Percentiles rank a stretch among this genome's conserved stretches.
Evolutionary conservation across 1,140 invertebrate genomes (phyloP).

Genomic region (Neomicropteryx cornuta): DNA sequence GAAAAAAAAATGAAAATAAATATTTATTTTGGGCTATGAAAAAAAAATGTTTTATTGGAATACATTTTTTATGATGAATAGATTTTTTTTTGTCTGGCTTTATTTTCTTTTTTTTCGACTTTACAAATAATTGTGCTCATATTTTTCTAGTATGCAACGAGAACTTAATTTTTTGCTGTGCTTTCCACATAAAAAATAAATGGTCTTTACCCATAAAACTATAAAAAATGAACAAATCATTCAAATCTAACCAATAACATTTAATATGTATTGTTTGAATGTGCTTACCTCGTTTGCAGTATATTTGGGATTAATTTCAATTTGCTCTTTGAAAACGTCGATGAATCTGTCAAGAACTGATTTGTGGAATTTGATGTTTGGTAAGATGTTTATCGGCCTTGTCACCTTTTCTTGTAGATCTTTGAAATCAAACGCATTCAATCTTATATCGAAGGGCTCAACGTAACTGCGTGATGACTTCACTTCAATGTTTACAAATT

Average conservation of each 20-base stretch:
- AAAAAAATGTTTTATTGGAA: too few species aligned
- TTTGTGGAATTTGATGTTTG: slow-evolving; percentile 63
- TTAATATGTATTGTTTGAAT: slow-evolving; percentile 1
- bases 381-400: slow-evolving; percentile 53
- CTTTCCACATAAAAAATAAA: too few species aligned
- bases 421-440: slow-evolving; percentile 65
- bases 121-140: too few species aligned
- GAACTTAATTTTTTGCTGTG: too few species aligned
- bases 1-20: too few species aligned
- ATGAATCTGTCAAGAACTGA: slow-evolving; percentile 66
- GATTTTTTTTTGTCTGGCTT: too few species aligned
- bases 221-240: slow-evolving; percentile 5
- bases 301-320: slow-evolving; percentile 51
- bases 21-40: too few species aligned
- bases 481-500: slow-evolving; percentile 68
- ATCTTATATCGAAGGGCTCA: slow-evolving; percentile 46
- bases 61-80: too few species aligned
- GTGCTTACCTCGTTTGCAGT: slow-evolving; percentile 42
- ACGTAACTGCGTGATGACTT: slow-evolving; percentile 41
- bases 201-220: too few species aligned
- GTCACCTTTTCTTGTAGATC: slow-evolving; percentile 61
- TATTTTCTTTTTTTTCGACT: too few species aligned
- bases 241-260: slow-evolving; percentile 12
- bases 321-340: slow-evolving; percentile 62
- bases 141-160: too few species aligned